Evolutionary conservation across 1,140 invertebrate species (phyloP).

Genomic region (Bradysia coprophila): DNA sequence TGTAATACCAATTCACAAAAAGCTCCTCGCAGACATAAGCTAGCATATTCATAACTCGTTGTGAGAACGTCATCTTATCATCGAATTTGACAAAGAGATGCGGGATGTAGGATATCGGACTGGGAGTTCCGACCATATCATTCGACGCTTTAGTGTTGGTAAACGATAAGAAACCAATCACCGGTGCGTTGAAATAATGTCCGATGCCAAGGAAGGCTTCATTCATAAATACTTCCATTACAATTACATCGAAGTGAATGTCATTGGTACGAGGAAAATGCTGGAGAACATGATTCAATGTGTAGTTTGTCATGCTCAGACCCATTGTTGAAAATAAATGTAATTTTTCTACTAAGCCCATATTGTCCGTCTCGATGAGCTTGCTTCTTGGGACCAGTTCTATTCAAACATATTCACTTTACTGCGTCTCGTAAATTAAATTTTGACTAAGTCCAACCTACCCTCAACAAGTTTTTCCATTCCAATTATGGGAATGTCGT

Average conservation of each 20-base stretch:
- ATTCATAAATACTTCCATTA: slow-evolving; percentile 17
- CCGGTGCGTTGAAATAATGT: slow-evolving; percentile 17
- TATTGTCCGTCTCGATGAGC: background rate
- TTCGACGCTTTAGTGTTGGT: slow-evolving; percentile 12
- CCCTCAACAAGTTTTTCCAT: slow-evolving; percentile 8
- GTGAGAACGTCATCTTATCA: slow-evolving; percentile 28
- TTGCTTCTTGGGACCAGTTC: slow-evolving; percentile 5
- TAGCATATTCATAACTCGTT: slow-evolving; percentile 27
- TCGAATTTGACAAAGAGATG: slow-evolving; percentile 14
- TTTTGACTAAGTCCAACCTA: slow-evolving; percentile 2
- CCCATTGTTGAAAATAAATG: too few relatives aligned
- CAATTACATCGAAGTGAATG: slow-evolving; percentile 15
- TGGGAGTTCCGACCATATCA: slow-evolving; percentile 11
- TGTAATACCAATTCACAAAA: slow-evolving; percentile 5
- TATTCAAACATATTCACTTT: slow-evolving; percentile 8
- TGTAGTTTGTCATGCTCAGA: background rate
- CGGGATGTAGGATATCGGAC: slow-evolving; percentile 14
- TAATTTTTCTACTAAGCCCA: background rate
- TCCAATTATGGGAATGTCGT: slow-evolving; percentile 13
- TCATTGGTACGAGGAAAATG: background rate
- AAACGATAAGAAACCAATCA: slow-evolving; percentile 19
- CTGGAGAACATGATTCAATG: background rate
- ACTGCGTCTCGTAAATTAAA: background rate
- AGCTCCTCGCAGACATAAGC: background rate
- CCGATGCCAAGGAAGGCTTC: slow-evolving; percentile 17